A percentile compares a stretch with the other conserved stretches of the same genome.
Evolutionary conservation across 2,113 vertebrate species (phyloP).

Genomic region (Numenius arquata): DNA sequence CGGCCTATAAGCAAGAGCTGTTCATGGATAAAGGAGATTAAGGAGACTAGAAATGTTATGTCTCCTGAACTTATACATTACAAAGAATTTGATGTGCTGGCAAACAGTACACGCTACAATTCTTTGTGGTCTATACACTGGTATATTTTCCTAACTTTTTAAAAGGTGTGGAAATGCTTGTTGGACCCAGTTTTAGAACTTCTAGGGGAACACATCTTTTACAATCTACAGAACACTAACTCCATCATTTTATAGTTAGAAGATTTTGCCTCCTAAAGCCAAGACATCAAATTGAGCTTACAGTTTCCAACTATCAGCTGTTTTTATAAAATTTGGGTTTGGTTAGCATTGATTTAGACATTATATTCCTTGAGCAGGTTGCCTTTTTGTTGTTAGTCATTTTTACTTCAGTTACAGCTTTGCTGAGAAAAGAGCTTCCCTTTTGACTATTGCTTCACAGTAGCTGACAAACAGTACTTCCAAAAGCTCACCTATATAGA

Average conservation of each 20-base stretch:
- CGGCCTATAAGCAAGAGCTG: not conserved
- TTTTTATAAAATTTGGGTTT: rapidly evolving
- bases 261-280: not conserved
- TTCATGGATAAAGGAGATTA: not conserved
- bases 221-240: not conserved
- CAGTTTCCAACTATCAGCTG: not conserved
- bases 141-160: not conserved
- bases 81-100: not conserved
- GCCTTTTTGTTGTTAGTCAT: not conserved
- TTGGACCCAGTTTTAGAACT: not conserved
- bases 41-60: not conserved
- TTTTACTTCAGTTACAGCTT: not conserved
- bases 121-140: not conserved
- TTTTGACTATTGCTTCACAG: not conserved
- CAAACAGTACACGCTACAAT: not conserved
- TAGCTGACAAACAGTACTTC: not conserved
- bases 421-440: not conserved
- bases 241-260: not conserved
- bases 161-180: not conserved
- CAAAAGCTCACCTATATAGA: not conserved
- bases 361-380: not conserved
- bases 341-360: not conserved
- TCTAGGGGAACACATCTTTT: not conserved
- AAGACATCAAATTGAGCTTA: not conserved
- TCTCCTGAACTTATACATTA: not conserved